Evolutionary conservation across 2,888 invertebrate genomes (phyloP).

Genomic region (Andrena chrysosceles): DNA sequence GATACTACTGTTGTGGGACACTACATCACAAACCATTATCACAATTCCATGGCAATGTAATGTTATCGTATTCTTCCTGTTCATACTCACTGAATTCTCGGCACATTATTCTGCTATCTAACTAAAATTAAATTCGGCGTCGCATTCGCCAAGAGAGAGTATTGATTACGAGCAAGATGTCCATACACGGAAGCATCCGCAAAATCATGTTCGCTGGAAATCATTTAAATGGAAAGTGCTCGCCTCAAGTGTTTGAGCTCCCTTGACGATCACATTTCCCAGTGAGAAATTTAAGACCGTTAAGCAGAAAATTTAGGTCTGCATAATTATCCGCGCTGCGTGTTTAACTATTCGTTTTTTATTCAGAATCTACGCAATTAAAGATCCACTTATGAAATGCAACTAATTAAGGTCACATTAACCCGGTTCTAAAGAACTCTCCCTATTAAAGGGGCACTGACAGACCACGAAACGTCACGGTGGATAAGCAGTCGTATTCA

Average conservation of each 20-base stretch:
- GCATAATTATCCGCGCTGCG: slow-evolving; percentile 41
- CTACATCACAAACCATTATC: too few relatives aligned
- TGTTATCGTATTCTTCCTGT: too few relatives aligned
- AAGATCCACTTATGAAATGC: slow-evolving; percentile 43
- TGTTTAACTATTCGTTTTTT: slow-evolving; percentile 23
- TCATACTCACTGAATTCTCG: too few relatives aligned
- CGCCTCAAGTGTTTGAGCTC: not conserved
- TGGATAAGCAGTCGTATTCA: slow-evolving; percentile 1
- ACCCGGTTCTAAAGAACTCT: slow-evolving; percentile 52
- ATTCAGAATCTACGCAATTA: slow-evolving; percentile 38
- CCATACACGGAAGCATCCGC: not conserved
- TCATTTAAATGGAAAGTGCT: not conserved
- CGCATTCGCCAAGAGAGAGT: not conserved
- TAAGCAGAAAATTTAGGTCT: slow-evolving; percentile 28
- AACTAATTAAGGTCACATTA: slow-evolving; percentile 56
- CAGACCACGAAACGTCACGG: slow-evolving; percentile 6
- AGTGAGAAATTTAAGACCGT: slow-evolving; percentile 14
- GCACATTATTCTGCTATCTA: too few relatives aligned
- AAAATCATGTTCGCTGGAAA: not conserved
- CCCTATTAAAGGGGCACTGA: slow-evolving; percentile 52
- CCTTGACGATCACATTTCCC: not conserved
- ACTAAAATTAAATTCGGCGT: not conserved
- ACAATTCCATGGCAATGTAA: too few relatives aligned
- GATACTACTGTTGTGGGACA: too few relatives aligned
- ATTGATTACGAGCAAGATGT: not conserved